phyloP scores from a whole-genome alignment of 2,888 invertebrate genomes.

The Eupithecia subumbrata region DNA sequence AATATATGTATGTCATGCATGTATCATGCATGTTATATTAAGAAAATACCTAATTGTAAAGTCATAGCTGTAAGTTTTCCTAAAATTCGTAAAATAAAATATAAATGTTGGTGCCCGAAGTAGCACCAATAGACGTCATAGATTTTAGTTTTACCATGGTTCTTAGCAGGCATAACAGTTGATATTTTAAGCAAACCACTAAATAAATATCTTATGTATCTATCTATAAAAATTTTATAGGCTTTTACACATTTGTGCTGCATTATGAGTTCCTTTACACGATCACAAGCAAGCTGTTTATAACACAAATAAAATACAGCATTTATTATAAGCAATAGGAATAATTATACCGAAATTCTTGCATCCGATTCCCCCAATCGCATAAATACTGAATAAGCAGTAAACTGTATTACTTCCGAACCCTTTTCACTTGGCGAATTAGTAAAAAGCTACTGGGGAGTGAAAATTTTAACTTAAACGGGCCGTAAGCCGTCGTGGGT shows the following conservation, averaged over 20 bases:
- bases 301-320: conserved; percentile 31
- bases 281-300: conserved; percentile 8
- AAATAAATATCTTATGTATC: too few relatives aligned
- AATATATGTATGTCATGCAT: neutral
- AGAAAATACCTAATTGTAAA: too few relatives aligned
- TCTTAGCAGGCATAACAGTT: neutral
- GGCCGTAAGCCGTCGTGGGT: conserved; percentile 67
- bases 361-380: conserved; percentile 72
- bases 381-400: conserved; percentile 85
- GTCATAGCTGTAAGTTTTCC: too few relatives aligned
- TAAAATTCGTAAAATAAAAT: too few relatives aligned
- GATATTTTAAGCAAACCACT: neutral
- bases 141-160: neutral
- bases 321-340: conserved; percentile 47
- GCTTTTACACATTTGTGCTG: neutral
- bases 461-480: conserved; percentile 84
- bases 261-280: neutral
- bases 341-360: conserved; percentile 64
- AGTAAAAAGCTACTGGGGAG: conserved; percentile 84
- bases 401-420: conserved; percentile 84
- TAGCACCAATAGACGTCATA: neutral
- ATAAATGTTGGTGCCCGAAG: too few relatives aligned
- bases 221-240: too few relatives aligned
- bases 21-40: too few relatives aligned
- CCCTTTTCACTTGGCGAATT: conserved; percentile 85